phyloP scores from a whole-genome alignment of 2,113 vertebrate genomes.

The Cyphomyrus plagiostoma region DNA sequence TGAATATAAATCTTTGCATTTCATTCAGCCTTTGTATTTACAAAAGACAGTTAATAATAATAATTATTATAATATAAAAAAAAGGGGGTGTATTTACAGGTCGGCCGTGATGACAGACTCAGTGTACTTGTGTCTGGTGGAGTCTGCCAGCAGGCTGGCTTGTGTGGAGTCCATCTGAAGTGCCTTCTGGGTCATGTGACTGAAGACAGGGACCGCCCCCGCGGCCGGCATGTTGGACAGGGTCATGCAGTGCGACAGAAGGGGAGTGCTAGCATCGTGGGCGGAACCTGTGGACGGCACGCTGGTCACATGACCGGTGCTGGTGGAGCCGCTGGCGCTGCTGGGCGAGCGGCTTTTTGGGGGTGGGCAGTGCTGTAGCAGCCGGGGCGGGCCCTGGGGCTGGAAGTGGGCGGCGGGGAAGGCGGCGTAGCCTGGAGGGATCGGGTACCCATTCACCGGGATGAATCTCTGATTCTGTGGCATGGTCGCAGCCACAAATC shows the following conservation, averaged over 20 bases:
- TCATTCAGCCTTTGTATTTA: slow-evolving; percentile 64
- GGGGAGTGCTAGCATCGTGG: slow-evolving; percentile 91
- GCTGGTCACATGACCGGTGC: slow-evolving; percentile 93
- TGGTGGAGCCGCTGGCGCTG: slow-evolving; percentile 95
- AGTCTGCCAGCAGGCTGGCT: slow-evolving; percentile 73
- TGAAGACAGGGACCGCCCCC: slow-evolving; percentile 68
- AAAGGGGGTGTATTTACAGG: slow-evolving; percentile 59
- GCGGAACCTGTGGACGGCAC: slow-evolving; percentile 91
- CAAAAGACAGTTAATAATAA: slow-evolving; percentile 50
- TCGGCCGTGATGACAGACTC: slow-evolving; percentile 89
- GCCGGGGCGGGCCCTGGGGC: slow-evolving; percentile 66
- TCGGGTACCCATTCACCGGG: slow-evolving; percentile 91
- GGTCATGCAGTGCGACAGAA: slow-evolving; percentile 84
- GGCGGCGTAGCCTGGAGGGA: slow-evolving; percentile 88
- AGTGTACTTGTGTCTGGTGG: slow-evolving; percentile 75
- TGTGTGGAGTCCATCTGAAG: slow-evolving; percentile 83
- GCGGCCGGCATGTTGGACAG: slow-evolving; percentile 64
- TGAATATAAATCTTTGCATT: slow-evolving; percentile 74
- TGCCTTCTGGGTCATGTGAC: slow-evolving; percentile 79
- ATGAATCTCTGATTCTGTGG: slow-evolving; percentile 87
- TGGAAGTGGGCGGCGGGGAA: slow-evolving; percentile 86
- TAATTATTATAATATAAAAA: slow-evolving; percentile 33
- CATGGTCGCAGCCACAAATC: slow-evolving; percentile 71
- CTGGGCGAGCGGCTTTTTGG: slow-evolving; percentile 96
- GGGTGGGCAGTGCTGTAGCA: slow-evolving; percentile 89